Percentiles rank a stretch among this genome's conserved stretches.
These are phyloP conservation scores for Fabriciana adippe DNA, from an alignment of 2,888 invertebrate genomes.

Conservation along the genomic window DNA sequence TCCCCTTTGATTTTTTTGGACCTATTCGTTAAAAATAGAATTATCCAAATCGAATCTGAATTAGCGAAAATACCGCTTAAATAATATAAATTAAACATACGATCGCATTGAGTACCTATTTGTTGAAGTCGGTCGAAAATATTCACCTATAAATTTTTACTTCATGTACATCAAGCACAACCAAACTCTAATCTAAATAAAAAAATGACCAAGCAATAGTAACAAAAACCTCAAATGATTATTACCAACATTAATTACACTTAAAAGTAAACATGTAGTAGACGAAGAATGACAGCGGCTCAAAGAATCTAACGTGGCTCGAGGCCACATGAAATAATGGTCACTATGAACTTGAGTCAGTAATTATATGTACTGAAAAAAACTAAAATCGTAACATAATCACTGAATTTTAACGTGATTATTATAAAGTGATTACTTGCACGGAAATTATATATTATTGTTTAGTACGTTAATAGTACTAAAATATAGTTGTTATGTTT, in stretches of 20 bases:
- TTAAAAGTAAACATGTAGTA: constrained; percentile 48
- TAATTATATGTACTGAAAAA: constrained; percentile 42
- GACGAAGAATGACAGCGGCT: constrained; percentile 44
- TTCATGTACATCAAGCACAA: not conserved
- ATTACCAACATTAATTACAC: constrained; percentile 43
- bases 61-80: no score
- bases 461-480: constrained; percentile 1
- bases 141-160: not conserved
- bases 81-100: no score
- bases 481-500: not conserved
- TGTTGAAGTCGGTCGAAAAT: not conserved
- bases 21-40: no score
- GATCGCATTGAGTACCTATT: no score
- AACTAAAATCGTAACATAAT: constrained; percentile 40
- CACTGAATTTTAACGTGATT: constrained; percentile 42
- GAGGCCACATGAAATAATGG: constrained; percentile 46
- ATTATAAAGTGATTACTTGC: constrained; percentile 34
- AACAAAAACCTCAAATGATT: constrained; percentile 33
- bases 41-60: no score
- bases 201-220: constrained; percentile 25
- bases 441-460: constrained; percentile 11
- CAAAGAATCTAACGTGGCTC: constrained; percentile 44
- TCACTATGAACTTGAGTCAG: constrained; percentile 39
- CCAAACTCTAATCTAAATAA: constrained; percentile 7
- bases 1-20: no score